phyloP scores from a whole-genome alignment of 2,888 invertebrate genomes.

The Crepidodera aurea region DNA sequence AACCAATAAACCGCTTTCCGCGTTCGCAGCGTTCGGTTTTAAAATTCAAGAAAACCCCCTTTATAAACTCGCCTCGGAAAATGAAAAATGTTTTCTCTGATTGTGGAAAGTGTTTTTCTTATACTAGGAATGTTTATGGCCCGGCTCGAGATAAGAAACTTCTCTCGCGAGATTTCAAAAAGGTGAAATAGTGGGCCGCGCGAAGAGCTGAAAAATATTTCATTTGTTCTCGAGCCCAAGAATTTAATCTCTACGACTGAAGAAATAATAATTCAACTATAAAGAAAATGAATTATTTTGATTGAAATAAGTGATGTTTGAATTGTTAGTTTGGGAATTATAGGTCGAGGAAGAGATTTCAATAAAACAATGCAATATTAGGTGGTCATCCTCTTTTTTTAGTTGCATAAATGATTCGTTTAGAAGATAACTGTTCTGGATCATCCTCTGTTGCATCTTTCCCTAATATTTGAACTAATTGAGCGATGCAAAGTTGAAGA shows the following conservation, averaged over 20 bases:
- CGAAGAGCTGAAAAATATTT: slow-evolving; percentile 11
- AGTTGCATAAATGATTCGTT: too few relatives aligned
- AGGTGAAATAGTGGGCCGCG: slow-evolving; percentile 9
- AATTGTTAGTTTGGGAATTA: too few relatives aligned
- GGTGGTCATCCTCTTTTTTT: too few relatives aligned
- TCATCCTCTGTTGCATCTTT: too few relatives aligned
- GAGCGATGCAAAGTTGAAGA: too few relatives aligned
- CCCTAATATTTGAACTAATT: too few relatives aligned
- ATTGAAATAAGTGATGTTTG: too few relatives aligned
- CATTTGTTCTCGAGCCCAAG: neutral
- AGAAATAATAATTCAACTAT: neutral
- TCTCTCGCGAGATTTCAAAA: slow-evolving; percentile 23
- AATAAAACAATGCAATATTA: too few relatives aligned
- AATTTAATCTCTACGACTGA: neutral
- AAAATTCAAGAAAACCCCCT: slow-evolving; percentile 23
- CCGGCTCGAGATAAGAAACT: slow-evolving; percentile 15
- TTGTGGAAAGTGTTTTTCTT: slow-evolving; percentile 33
- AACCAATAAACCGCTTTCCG: slow-evolving; percentile 22
- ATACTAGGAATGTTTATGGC: slow-evolving; percentile 30
- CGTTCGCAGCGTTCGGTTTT: slow-evolving; percentile 7
- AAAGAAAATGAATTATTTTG: neutral
- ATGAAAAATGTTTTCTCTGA: slow-evolving; percentile 35
- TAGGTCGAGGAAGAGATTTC: too few relatives aligned
- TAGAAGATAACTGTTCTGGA: too few relatives aligned
- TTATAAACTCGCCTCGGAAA: slow-evolving; percentile 29